Evolutionary conservation across 2,113 vertebrate genomes (phyloP).

Genomic region (Neolamprologus tretocephalus): DNA sequence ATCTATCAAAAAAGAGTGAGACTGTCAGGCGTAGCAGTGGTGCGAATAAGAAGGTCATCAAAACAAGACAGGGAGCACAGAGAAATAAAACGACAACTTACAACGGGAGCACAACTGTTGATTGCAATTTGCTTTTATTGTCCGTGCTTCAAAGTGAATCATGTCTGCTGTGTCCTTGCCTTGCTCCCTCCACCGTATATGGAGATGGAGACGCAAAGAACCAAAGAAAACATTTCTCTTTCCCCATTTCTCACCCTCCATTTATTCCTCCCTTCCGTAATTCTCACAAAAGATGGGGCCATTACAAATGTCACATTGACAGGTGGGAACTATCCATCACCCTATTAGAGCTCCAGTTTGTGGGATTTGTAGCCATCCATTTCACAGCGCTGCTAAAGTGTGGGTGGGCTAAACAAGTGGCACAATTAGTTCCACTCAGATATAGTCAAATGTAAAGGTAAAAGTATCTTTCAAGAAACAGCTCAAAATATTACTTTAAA

Average conservation of each 20-base stretch:
- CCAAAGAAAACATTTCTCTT: constrained; percentile 42
- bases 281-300: constrained; percentile 46
- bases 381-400: constrained; percentile 25
- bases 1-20: background rate
- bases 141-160: constrained; percentile 57
- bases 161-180: constrained; percentile 35
- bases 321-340: constrained; percentile 63
- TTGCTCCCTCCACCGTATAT: background rate
- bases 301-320: constrained; percentile 56
- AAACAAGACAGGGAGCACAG: background rate
- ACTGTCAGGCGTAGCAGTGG: background rate
- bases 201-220: constrained; percentile 40
- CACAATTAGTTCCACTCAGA: constrained; percentile 45
- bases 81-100: constrained; percentile 10
- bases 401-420: constrained; percentile 62
- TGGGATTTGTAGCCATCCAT: constrained; percentile 24
- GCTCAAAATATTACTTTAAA: background rate
- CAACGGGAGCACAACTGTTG: constrained; percentile 24
- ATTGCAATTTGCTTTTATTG: constrained; percentile 55
- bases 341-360: constrained; percentile 33
- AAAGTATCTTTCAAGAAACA: background rate
- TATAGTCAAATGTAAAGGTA: background rate
- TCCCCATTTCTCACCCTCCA: constrained; percentile 25
- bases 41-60: background rate
- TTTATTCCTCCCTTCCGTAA: constrained; percentile 26